Base-by-base conservation (phyloP, 2,797 vertebrate species). In the Danio kyathit region DNA sequence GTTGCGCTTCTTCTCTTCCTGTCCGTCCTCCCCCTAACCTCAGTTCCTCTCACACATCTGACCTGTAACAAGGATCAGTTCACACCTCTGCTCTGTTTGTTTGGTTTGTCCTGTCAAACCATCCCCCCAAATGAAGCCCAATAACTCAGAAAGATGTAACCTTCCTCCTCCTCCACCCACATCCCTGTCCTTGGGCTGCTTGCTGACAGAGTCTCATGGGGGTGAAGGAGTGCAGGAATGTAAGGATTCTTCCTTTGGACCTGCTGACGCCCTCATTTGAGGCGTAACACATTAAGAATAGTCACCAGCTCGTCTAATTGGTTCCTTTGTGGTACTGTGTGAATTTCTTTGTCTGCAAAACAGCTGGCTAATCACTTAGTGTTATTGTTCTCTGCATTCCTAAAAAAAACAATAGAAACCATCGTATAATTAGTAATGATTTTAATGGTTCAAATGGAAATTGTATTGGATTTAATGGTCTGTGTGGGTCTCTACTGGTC, bases 81-180 rank as follows among this genome's bases (percentile, higher is more conserved):
- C 91, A 90, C 94, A 94, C 93, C 93, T 94, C 83, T 0, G 75
- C 82, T 88, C 86, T 94, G 90, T 94, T 96, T 96, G 94, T 96
- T 95, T 92, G 91, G 88, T 90, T 93, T 93, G 90, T 90, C 89
- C 92, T 92, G 92, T 94, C 94, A 90, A 79, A 90, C 83, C 85
- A 81, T 85, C 70, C 86, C 29, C 70, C 85, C 82, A 56, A 87
- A 91, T 80, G 88, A 92, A 91, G 86, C 84, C 86, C 91, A 93
- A 93, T 91, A 92, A 91, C 91, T 92, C 85, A 82, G 87, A 88
- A 86, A 89, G 87, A 89, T 89, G 87, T 64, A 86, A 87, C 80
- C 82, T 40, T 83, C 88, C 83, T 73, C 1, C 80, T 88, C 85
- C 83, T 57, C 0, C 84, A 86, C 78, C 71, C 78, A 49, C 76